Conservation (phyloP, 2,888 invertebrate genomes). For the Ptycholaimellus sp. region DNA sequence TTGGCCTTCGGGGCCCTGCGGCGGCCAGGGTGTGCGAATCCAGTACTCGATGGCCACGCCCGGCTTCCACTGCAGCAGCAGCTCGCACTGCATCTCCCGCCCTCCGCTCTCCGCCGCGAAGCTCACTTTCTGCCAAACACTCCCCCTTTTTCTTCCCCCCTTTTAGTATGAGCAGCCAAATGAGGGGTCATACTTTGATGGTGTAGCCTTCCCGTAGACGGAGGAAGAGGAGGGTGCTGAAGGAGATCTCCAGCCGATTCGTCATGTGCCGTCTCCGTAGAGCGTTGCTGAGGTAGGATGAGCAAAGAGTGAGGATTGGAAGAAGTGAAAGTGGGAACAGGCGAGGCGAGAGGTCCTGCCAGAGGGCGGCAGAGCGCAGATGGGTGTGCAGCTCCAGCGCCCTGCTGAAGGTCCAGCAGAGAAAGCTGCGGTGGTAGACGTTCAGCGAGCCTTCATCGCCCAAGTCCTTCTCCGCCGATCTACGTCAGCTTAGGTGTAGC, state of each 20-base stretch:
- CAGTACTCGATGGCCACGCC: constrained; percentile 45
- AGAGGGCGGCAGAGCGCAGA: constrained; percentile 36
- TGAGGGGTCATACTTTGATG: too few species aligned
- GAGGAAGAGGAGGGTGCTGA: constrained; percentile 44
- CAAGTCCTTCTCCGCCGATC: constrained; percentile 4
- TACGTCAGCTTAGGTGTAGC: background rate
- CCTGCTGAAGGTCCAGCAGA: constrained; percentile 39
- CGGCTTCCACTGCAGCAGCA: constrained; percentile 47
- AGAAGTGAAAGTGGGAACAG: background rate
- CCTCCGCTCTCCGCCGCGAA: constrained; percentile 25
- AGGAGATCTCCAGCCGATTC: constrained; percentile 17
- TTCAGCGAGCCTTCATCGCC: constrained; percentile 27
- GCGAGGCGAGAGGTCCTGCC: constrained; percentile 28
- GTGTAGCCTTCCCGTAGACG: constrained; percentile 51
- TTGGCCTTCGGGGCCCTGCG: background rate
- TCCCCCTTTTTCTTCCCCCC: background rate
- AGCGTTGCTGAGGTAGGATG: background rate
- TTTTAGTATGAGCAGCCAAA: too few species aligned
- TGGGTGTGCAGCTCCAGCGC: constrained; percentile 25
- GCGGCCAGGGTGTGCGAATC: constrained; percentile 28
- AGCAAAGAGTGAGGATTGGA: background rate
- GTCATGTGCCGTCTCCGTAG: constrained; percentile 7
- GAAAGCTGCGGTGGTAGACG: constrained; percentile 38
- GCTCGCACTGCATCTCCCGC: constrained; percentile 38
- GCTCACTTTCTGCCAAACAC: background rate